Evolutionary conservation across 2,113 vertebrate species (phyloP).

Genomic region (Colossoma macropomum): DNA sequence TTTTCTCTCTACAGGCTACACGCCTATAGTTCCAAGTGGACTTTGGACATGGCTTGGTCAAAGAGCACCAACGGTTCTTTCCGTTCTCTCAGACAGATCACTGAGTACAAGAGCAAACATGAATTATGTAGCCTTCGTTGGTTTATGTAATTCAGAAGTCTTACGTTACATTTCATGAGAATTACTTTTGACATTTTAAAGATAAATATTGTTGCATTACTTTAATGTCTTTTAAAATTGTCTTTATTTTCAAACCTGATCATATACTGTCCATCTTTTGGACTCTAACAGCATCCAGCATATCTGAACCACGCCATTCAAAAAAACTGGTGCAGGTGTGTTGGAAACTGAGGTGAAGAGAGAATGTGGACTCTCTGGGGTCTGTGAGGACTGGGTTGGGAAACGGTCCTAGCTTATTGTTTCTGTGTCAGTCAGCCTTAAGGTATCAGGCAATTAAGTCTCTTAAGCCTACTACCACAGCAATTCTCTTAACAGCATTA

Average conservation of each 20-base stretch:
- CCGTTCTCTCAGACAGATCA: neutral
- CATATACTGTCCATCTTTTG: neutral
- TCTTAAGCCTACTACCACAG: neutral
- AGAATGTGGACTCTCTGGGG: neutral
- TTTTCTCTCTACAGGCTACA: neutral
- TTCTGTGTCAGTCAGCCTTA: neutral
- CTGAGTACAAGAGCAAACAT: neutral
- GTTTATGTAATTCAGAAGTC: neutral
- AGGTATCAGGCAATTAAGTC: neutral
- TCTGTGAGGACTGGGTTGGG: neutral
- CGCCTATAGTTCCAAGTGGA: neutral
- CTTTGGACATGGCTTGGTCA: neutral
- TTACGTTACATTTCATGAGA: no score
- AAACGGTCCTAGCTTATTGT: neutral
- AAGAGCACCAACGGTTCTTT: neutral
- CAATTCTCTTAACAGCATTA: neutral
- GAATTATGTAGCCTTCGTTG: neutral
- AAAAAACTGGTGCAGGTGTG: neutral
- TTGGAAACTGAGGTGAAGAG: no score
- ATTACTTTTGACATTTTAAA: neutral
- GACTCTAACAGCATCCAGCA: neutral
- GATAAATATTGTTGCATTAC: neutral
- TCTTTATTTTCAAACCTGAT: neutral
- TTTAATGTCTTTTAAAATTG: neutral
- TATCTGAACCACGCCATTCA: neutral